Evolutionary conservation across 2,113 vertebrate genomes (phyloP).

Genomic region (Triplophysa rosa): DNA sequence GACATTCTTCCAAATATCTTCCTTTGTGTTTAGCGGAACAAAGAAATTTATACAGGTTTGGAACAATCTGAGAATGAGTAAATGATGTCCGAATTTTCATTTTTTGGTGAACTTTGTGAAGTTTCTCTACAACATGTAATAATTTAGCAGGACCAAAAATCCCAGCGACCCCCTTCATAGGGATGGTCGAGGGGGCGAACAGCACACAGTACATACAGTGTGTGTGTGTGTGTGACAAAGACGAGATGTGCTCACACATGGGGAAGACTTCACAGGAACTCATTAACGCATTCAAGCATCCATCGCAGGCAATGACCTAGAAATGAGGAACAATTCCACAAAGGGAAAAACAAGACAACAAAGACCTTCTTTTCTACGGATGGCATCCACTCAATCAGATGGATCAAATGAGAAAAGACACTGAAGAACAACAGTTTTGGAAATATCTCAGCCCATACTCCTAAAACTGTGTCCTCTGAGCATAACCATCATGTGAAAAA

Average conservation of each 20-base stretch:
- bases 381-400: slow-evolving; percentile 48
- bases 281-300: slow-evolving; percentile 58
- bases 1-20: too few relatives aligned
- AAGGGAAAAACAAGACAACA: slow-evolving; percentile 57
- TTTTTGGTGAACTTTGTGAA: not conserved
- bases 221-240: slow-evolving; percentile 27
- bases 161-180: slow-evolving; percentile 10
- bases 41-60: too few relatives aligned
- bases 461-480: not conserved
- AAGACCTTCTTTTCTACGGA: slow-evolving; percentile 53
- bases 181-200: slow-evolving; percentile 16
- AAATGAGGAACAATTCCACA: slow-evolving; percentile 61
- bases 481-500: not conserved
- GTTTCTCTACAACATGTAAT: slow-evolving; percentile 9
- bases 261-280: slow-evolving; percentile 46
- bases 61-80: too few relatives aligned
- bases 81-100: too few relatives aligned
- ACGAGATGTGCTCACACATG: slow-evolving; percentile 31
- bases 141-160: slow-evolving; percentile 26
- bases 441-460: not conserved
- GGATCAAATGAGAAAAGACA: slow-evolving; percentile 53
- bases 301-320: slow-evolving; percentile 62
- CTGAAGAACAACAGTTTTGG: slow-evolving; percentile 10
- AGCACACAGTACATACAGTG: slow-evolving; percentile 25
- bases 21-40: too few relatives aligned